phyloP scores from a whole-genome alignment of 2,888 invertebrate genomes.

The Invenusta paracnida region DNA sequence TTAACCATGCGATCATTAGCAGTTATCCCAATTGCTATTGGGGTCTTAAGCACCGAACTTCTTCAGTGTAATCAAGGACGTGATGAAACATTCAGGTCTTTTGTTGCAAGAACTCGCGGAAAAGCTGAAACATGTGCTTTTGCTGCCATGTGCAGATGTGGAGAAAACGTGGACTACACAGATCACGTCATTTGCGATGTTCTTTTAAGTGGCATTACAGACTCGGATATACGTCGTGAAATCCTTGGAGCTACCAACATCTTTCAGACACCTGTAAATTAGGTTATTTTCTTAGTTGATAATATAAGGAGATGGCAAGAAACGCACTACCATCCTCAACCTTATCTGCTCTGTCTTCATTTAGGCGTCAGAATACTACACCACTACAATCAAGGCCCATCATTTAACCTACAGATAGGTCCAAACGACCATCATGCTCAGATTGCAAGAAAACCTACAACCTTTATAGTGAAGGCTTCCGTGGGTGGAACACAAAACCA shows the following conservation, averaged over 20 bases:
- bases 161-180: neutral
- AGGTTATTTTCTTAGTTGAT: neutral
- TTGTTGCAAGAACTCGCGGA: neutral
- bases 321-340: neutral
- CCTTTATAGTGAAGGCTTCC: conserved; percentile 4
- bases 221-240: conserved; percentile 1
- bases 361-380: neutral
- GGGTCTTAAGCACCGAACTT: neutral
- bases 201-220: neutral
- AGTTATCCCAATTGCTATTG: conserved; percentile 1
- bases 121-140: conserved; percentile 26
- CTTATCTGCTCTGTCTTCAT: conserved; percentile 4
- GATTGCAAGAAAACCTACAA: conserved; percentile 10
- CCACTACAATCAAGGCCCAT: neutral
- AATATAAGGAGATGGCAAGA: neutral
- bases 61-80: neutral
- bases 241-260: neutral
- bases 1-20: neutral
- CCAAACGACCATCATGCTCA: neutral
- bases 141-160: conserved; percentile 17
- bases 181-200: conserved; percentile 5
- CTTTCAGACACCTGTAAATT: neutral
- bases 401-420: neutral
- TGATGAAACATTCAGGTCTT: neutral
- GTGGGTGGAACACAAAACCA: conserved; percentile 8